Evolutionary conservation across 1,140 invertebrate species (phyloP).

Genomic region (Drosophila melanica): DNA sequence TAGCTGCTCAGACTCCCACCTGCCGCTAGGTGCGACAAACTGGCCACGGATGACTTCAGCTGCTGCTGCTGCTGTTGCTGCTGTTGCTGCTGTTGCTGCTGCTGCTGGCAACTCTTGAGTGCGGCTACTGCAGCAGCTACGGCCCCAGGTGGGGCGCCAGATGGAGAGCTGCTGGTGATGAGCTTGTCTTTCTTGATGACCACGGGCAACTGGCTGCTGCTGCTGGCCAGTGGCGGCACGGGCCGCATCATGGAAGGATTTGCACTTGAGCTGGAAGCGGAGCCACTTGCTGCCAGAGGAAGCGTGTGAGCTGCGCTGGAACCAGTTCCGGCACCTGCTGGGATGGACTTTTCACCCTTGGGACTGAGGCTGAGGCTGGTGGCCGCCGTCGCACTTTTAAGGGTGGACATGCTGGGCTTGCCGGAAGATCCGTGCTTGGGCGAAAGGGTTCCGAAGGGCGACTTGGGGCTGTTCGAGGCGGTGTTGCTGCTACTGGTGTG

Average conservation of each 20-base stretch:
- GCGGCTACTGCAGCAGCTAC: conserved; percentile 58
- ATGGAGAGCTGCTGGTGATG: conserved; percentile 15
- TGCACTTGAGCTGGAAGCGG: conserved; percentile 4
- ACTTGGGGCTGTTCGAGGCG: conserved; percentile 86
- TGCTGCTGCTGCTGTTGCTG: conserved; percentile 61
- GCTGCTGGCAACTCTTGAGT: conserved; percentile 64
- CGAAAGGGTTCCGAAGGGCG: conserved; percentile 87
- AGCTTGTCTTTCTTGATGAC: conserved; percentile 37
- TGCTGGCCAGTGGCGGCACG: conserved; percentile 58
- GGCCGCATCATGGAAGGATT: conserved; percentile 53
- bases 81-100: conserved; percentile 54
- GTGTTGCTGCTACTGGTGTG: conserved; percentile 83
- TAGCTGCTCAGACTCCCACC: conserved; percentile 54
- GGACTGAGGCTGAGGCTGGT: conserved; percentile 77
- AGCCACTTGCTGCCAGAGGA: conserved; percentile 1
- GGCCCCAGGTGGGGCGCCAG: conserved; percentile 36
- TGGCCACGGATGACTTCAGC: conserved; percentile 56
- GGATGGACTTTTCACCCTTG: conserved; percentile 77
- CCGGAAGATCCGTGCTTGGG: conserved; percentile 91
- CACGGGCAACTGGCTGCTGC: conserved; percentile 25
- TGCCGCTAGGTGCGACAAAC: conserved; percentile 58
- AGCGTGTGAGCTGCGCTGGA: conserved; percentile 13
- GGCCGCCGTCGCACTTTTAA: conserved; percentile 88
- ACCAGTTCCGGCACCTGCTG: conserved; percentile 31
- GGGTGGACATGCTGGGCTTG: conserved; percentile 94